These are phyloP conservation scores for Microplitis deprimator DNA, from an alignment of 2,888 invertebrate genomes.

Conservation along the genomic window DNA sequence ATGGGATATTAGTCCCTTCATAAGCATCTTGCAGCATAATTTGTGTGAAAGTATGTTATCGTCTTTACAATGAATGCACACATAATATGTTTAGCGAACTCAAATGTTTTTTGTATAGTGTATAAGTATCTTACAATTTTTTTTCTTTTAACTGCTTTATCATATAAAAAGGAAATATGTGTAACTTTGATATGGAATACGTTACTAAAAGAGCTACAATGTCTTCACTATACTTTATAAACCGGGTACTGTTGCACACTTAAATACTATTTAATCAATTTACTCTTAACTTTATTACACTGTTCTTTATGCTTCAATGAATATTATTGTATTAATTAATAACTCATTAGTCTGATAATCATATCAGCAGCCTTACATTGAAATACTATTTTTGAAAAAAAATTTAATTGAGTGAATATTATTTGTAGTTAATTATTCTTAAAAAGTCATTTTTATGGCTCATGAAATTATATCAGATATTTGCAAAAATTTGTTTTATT, in stretches of 20 bases:
- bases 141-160: background rate
- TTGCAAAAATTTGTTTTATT: too few species aligned
- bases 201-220: background rate
- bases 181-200: background rate
- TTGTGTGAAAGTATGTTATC: background rate
- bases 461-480: too few species aligned
- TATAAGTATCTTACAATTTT: background rate
- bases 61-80: background rate
- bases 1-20: background rate
- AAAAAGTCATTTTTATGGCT: too few species aligned
- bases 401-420: background rate
- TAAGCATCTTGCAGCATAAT: background rate
- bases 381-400: background rate
- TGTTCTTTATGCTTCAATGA: background rate
- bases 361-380: background rate
- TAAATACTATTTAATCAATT: conserved; percentile 18
- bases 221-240: background rate
- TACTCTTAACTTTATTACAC: conserved; percentile 45
- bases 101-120: background rate
- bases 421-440: too few species aligned
- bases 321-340: background rate
- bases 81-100: background rate
- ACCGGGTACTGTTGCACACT: background rate
- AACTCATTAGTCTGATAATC: background rate
- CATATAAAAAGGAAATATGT: background rate